Percentiles rank a stretch among this genome's conserved stretches.
These are phyloP conservation scores for Drosophila subobscura DNA, from an alignment of 1,140 invertebrate species.

Conservation along the genomic window DNA sequence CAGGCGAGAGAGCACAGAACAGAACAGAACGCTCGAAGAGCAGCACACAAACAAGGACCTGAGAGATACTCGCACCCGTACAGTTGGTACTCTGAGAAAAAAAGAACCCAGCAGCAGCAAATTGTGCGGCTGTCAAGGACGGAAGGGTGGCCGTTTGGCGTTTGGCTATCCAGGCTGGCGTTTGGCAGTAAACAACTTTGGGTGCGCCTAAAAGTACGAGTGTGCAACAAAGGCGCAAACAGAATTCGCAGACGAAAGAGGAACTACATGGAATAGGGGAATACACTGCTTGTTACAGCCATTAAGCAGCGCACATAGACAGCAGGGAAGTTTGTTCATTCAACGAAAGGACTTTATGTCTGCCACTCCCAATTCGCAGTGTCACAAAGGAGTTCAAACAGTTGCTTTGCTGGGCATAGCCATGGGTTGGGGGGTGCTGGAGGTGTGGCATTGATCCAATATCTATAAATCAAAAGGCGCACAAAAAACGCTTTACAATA, in stretches of 20 bases:
- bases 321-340: too few relatives aligned
- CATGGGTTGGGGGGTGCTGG: background rate
- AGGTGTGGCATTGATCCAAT: slow-evolving; percentile 60
- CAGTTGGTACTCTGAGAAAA: slow-evolving; percentile 10
- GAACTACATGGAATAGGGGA: background rate
- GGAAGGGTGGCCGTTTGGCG: slow-evolving; percentile 2
- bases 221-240: slow-evolving; percentile 58
- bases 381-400: slow-evolving; percentile 15
- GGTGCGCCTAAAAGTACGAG: slow-evolving; percentile 71
- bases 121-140: slow-evolving; percentile 70
- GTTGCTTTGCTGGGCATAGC: background rate
- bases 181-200: slow-evolving; percentile 72
- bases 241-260: slow-evolving; percentile 4
- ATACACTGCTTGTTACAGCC: background rate
- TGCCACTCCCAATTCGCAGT: background rate
- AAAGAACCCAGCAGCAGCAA: slow-evolving; percentile 50
- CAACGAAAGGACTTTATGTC: too few relatives aligned
- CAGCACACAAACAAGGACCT: slow-evolving; percentile 51
- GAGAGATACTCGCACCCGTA: slow-evolving; percentile 48
- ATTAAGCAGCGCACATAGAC: background rate
- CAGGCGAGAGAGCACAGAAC: slow-evolving; percentile 17
- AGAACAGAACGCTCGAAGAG: slow-evolving; percentile 15
- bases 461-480: slow-evolving; percentile 75
- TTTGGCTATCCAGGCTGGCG: slow-evolving; percentile 20
- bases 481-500: slow-evolving; percentile 67